Evolutionary conservation across 2,888 invertebrate genomes (phyloP).

Genomic region (Boloria euphrosyne): DNA sequence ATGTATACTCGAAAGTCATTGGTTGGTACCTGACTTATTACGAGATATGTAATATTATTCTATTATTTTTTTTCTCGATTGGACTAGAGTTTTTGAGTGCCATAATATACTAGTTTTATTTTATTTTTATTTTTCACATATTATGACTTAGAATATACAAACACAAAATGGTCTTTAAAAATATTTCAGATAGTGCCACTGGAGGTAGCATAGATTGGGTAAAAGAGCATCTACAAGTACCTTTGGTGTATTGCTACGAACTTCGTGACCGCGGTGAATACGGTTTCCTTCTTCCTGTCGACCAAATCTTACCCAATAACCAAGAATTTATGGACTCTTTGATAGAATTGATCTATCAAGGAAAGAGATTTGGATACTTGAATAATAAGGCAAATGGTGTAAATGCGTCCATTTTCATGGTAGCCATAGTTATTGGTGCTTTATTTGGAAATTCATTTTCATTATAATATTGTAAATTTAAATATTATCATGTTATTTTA

Average conservation of each 20-base stretch:
- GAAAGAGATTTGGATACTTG: slow-evolving; percentile 64
- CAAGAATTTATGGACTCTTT: slow-evolving; percentile 82
- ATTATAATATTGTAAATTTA: too few species aligned
- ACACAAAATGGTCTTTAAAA: neutral
- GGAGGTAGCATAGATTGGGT: slow-evolving; percentile 90
- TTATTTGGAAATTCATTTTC: slow-evolving; percentile 4
- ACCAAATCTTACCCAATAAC: slow-evolving; percentile 84
- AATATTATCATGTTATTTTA: neutral
- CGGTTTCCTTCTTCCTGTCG: slow-evolving; percentile 87
- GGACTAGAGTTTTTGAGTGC: too few species aligned
- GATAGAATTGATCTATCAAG: slow-evolving; percentile 64
- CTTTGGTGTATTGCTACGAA: slow-evolving; percentile 87
- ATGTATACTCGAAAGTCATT: too few species aligned
- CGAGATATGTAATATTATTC: too few species aligned
- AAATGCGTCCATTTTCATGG: slow-evolving; percentile 1
- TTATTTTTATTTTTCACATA: too few species aligned
- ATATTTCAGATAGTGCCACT: slow-evolving; percentile 81
- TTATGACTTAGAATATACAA: too few species aligned
- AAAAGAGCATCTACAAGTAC: slow-evolving; percentile 83
- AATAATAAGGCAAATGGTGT: slow-evolving; percentile 39
- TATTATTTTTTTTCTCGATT: too few species aligned
- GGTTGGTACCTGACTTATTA: too few species aligned
- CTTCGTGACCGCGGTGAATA: slow-evolving; percentile 85
- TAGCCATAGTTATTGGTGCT: slow-evolving; percentile 10
- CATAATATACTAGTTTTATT: too few species aligned